Conservation (phyloP, 2,888 invertebrate genomes). For the Girardia tigrina region DNA sequence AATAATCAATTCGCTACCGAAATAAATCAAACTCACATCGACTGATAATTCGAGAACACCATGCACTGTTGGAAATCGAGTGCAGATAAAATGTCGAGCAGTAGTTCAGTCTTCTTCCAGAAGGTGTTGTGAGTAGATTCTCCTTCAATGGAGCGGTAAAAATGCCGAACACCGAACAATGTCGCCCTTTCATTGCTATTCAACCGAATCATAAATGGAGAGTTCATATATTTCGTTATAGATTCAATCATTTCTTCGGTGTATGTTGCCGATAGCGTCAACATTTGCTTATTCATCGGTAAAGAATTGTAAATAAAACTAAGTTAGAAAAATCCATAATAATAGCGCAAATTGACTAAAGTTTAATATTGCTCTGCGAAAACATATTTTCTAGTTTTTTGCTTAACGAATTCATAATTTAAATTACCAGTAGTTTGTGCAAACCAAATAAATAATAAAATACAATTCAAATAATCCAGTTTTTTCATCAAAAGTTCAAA, state of each 20-base stretch:
- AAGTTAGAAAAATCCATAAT: conserved; percentile 40
- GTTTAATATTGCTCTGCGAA: neutral
- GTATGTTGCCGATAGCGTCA: conserved; percentile 84
- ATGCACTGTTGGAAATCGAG: conserved; percentile 74
- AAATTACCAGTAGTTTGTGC: too few relatives aligned
- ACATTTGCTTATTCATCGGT: conserved; percentile 68
- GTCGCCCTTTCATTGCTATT: conserved; percentile 58
- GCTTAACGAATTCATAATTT: too few relatives aligned
- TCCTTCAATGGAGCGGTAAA: conserved; percentile 54
- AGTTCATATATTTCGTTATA: conserved; percentile 63
- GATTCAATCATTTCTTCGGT: conserved; percentile 62
- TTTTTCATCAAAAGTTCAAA: too few relatives aligned
- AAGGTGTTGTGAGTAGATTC: conserved; percentile 44
- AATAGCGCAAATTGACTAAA: conserved; percentile 1
- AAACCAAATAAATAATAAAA: too few relatives aligned
- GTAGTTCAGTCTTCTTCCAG: conserved; percentile 45
- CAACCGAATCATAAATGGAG: conserved; percentile 64
- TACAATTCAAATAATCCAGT: too few relatives aligned
- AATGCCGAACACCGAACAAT: conserved; percentile 68
- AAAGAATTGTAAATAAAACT: conserved; percentile 63
- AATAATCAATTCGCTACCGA: conserved; percentile 14
- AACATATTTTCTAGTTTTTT: too few relatives aligned
- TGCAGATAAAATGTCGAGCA: conserved; percentile 57
- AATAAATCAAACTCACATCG: conserved; percentile 52
- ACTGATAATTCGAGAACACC: conserved; percentile 75